Evolutionary conservation across 2,888 invertebrate genomes (phyloP).

Genomic region (Amphipoea lucens): DNA sequence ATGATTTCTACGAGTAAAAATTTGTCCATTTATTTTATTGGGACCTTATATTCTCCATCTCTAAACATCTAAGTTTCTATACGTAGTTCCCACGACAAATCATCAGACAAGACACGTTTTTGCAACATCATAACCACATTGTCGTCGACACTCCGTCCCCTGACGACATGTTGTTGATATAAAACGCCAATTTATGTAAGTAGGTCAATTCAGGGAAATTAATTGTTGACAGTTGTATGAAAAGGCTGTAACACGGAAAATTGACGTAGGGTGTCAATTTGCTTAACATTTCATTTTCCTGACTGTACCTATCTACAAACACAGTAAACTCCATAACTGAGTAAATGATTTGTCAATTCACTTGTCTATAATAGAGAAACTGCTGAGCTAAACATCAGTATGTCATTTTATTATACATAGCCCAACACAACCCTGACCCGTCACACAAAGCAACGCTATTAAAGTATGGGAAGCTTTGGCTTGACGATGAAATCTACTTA

Average conservation of each 20-base stretch:
- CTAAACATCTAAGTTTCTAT: too few species aligned
- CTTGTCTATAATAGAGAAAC: not conserved
- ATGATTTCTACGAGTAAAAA: too few species aligned
- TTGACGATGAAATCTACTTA: not conserved
- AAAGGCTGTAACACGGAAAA: not conserved
- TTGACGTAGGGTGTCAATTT: not conserved
- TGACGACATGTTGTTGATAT: too few species aligned
- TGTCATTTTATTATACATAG: not conserved
- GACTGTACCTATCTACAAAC: not conserved
- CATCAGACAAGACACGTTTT: too few species aligned
- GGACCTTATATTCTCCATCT: too few species aligned
- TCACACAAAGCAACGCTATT: not conserved
- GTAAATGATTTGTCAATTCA: not conserved
- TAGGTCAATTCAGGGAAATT: too few species aligned
- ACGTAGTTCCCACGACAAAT: too few species aligned
- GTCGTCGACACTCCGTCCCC: too few species aligned
- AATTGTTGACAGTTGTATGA: not conserved
- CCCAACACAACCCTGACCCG: not conserved
- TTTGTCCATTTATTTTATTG: too few species aligned
- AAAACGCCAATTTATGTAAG: too few species aligned
- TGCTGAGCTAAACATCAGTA: not conserved
- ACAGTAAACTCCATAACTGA: not conserved
- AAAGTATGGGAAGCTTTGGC: not conserved
- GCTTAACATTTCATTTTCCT: not conserved
- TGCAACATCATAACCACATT: too few species aligned